Evolutionary conservation across 2,888 invertebrate genomes (phyloP).

Genomic region (Trissolcus brochymenae): DNA sequence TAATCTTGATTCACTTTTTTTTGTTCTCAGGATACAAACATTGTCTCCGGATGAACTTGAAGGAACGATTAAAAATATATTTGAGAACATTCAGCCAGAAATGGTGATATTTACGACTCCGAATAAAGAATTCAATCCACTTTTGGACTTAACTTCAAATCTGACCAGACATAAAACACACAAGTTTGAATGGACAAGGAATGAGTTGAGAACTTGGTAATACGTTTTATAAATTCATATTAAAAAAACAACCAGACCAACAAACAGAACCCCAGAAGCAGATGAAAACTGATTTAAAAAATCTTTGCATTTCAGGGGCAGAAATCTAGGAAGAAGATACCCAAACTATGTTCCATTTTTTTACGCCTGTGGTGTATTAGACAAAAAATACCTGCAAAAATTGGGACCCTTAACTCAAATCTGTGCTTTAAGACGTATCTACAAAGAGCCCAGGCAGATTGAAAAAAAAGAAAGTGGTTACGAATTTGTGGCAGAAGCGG

Average conservation of each 20-base stretch:
- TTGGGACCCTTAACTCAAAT: constrained; percentile 34
- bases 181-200: constrained; percentile 35
- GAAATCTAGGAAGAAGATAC: constrained; percentile 6
- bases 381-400: constrained; percentile 4
- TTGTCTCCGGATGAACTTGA: constrained; percentile 15
- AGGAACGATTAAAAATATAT: constrained; percentile 23
- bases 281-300: background rate
- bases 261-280: too few species aligned
- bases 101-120: constrained; percentile 37
- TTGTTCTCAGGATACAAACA: constrained; percentile 43
- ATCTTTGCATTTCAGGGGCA: background rate
- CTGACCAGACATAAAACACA: constrained; percentile 15
- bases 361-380: constrained; percentile 9
- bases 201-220: constrained; percentile 24
- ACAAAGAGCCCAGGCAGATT: background rate
- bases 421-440: constrained; percentile 8
- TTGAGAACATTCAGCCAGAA: constrained; percentile 27
- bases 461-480: background rate
- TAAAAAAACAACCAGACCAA: background rate
- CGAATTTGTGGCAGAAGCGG: constrained; percentile 8
- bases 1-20: background rate
- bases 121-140: constrained; percentile 42
- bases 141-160: constrained; percentile 39
- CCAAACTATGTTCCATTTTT: constrained; percentile 12
- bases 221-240: background rate